Evolutionary conservation across 2,888 invertebrate species (phyloP), one percentile per base, ranked within the genome.

Genomic region (Sarcophaga rosellei): DNA sequence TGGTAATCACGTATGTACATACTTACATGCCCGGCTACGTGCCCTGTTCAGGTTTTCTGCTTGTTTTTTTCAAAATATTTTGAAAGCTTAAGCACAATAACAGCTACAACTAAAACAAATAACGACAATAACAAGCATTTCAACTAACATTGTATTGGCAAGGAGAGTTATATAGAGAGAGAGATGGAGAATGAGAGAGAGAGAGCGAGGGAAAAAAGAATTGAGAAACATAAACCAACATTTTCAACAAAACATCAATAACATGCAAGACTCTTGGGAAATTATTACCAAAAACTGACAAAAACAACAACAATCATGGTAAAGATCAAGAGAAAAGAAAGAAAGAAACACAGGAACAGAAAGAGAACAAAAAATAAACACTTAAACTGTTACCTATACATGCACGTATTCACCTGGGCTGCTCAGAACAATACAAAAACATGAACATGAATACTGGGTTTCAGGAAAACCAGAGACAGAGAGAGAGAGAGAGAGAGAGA

Each of bases 231-330:
- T 21, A 63, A 81, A 45, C 23, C 3, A 47, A 74, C 4, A 25
- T 25, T 25, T 25, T 25, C 25, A 25, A 76, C 65, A 74, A 77
- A 83, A 84, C 84, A 81, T 87, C 85, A 86, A 86, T 84, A 85
- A 70, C 83, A 84, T 77, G 20, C 78, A 79, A 72, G 75, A 74
- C 88, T 86, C 86, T 17, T 23, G 88, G 88, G 88, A 88, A 88
- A 87, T 87, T 87, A 88, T 81, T 75, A 69, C 81, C 72, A 80
- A 86, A 85, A 85, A 86, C 72, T 86, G 69, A 68, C 80, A 74
- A 81, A 74, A 66, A 74, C 85, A 65, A 73, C 47, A 70, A 74
- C 69, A 75, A 15, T 15, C 11, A 47, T 47, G 3, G 47, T 15
- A 47, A 47, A 82, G 65, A 66, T 76, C 15, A n/a, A 72, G 65